These are phyloP conservation scores for Biston betularia DNA, from an alignment of 2,888 invertebrate genomes.

Conservation along the genomic window DNA sequence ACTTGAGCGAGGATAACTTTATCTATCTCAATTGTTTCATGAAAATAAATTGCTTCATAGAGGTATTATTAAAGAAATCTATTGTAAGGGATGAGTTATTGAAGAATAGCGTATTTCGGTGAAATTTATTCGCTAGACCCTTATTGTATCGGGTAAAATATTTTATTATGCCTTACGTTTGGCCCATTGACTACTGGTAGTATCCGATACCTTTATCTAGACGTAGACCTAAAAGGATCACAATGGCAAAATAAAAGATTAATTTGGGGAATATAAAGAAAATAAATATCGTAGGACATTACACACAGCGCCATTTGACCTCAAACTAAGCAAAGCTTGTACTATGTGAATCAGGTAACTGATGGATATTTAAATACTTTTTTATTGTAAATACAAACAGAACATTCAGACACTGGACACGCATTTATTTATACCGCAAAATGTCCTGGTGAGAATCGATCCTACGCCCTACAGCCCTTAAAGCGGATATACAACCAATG, in stretches of 20 bases:
- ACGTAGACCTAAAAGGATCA: slow-evolving; percentile 6
- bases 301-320: no score
- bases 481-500: no score
- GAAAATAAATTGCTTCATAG: slow-evolving; percentile 27
- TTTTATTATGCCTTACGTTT: slow-evolving; percentile 33
- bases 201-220: slow-evolving; percentile 27
- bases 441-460: no score
- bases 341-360: no score
- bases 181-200: slow-evolving; percentile 19
- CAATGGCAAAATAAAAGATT: slow-evolving; percentile 7
- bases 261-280: no score
- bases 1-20: slow-evolving; percentile 24
- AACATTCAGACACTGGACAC: no score
- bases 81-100: slow-evolving; percentile 38
- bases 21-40: slow-evolving; percentile 25
- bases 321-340: no score
- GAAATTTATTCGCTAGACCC: slow-evolving; percentile 38
- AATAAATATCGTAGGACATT: no score
- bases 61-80: slow-evolving; percentile 32
- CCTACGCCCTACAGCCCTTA: no score
- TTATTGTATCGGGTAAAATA: slow-evolving; percentile 41
- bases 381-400: no score
- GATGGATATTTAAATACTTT: no score
- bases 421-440: no score
- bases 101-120: slow-evolving; percentile 39